Conservation (phyloP, 2,888 invertebrate species). For the Liodrosophila aerea region DNA sequence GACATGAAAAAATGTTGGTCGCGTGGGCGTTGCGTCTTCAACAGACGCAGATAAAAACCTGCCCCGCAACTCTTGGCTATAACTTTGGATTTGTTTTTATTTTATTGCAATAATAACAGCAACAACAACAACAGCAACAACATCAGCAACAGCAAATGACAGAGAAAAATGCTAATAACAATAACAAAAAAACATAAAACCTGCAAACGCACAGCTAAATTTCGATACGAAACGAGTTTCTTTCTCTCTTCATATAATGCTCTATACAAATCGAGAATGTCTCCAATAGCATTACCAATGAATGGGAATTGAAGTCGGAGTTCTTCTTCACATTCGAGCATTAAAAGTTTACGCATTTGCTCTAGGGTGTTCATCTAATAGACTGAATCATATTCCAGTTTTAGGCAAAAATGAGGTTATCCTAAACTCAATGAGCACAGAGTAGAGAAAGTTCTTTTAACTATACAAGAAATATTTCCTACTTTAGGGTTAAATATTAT, state of each 20-base stretch:
- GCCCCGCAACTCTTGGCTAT: constrained; percentile 70
- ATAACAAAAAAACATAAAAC: constrained; percentile 65
- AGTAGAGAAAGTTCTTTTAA: too few relatives aligned
- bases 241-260: constrained; percentile 32
- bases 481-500: too few relatives aligned
- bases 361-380: too few relatives aligned
- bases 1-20: constrained; percentile 76
- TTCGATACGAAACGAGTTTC: constrained; percentile 56
- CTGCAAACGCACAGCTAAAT: constrained; percentile 30
- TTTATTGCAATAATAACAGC: constrained; percentile 56
- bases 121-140: constrained; percentile 32
- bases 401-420: too few relatives aligned
- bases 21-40: constrained; percentile 75
- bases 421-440: too few relatives aligned
- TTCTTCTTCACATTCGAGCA: too few relatives aligned
- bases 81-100: constrained; percentile 73
- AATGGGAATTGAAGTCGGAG: constrained; percentile 1
- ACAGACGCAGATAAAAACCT: constrained; percentile 55
- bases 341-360: too few relatives aligned
- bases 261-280: constrained; percentile 34
- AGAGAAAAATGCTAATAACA: constrained; percentile 73
- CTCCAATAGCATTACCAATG: constrained; percentile 35
- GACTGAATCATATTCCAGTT: too few relatives aligned
- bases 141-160: constrained; percentile 54
- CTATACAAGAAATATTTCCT: too few relatives aligned